Evolutionary conservation across 2,888 invertebrate genomes (phyloP), one percentile per base, ranked within the genome.

Genomic region (Pristionchus arcanus): DNA sequence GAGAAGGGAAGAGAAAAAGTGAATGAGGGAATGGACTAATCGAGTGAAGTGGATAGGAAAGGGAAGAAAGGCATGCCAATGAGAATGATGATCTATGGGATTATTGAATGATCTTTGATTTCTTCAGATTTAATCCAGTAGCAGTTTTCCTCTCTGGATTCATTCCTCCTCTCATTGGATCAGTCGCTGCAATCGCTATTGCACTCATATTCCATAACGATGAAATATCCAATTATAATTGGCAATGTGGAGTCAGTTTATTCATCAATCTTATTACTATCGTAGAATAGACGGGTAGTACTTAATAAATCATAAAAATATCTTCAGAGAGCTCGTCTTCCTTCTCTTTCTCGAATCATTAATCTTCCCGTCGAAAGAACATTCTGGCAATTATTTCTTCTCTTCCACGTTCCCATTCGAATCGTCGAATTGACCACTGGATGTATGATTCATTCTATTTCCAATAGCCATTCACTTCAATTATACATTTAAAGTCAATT

Each of bases 331-430:
- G 95, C 95, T 31, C 91, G 94, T 59, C 92, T 95, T 13, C 95
- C 95, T 0, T 95, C 95, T 1, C 92, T 95, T 28, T 95, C 95
- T 63, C 91, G 95, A 71, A 95, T 95, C 90, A 95, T 95, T 90
- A 95, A 95, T 90, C 90, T 95, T 31, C 95, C 95, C 37, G 94
- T 95, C 53, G 95, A 95, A 89, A 88, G 95, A 59, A 95, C 94
- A 13, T 94, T 95, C 91, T 95, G 95, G 95, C 94, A 95, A 74
- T 88, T 95, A 34, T 94, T 93, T 55, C 92, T 95, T 28, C 92
- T 95, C 7, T 95, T 95, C 90, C 95, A 95, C 88, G 93, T 95
- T 21, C 95, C 95, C 13, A 92, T 95, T 81, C 91, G 95, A 68
- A 91, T 93, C 34, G 92, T 95, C 53, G 94, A 94, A 91, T 89